Evolutionary conservation across 1,140 invertebrate genomes (phyloP), one percentile per base, ranked within the genome.

Genomic region (Zaprionus kolodkinae): DNA sequence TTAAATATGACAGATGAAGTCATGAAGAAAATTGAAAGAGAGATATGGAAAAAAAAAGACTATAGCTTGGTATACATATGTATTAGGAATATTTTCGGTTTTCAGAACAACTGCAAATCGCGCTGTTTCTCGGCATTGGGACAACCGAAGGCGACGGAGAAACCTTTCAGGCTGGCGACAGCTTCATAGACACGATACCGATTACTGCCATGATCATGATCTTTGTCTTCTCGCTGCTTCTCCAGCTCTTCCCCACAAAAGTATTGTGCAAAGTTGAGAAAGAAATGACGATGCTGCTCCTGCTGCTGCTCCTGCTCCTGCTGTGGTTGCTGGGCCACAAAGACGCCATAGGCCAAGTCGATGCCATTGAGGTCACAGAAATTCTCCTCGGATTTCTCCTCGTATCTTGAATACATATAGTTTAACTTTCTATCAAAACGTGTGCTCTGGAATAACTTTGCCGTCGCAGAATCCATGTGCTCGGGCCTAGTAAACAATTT

Each of bases 191-290:
- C 76, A 10, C 82, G 61, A 15, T 54, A 6, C 0, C 68, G 27
- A 27, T 81, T 81, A 17, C 54, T 33, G 6, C 82, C 82, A 17
- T 86, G 62, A 0, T 21, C 1, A 21, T 21, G 21, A 21, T 33
- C 21, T 0, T 33, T 6, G 11, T 7, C 55, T 0, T 73, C 52
- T 35, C 61, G 6, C 27, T 5, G 17, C 6, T 15, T 54, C 1
- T 76, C 54, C 45, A 59, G 9, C 25, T 5, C 33, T 10, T 35
- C 38, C 6, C 70, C 55, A 45, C 82, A 86, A 38, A 86, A 86
- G 50, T 73, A 83, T 21, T 83, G 79, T 0, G 82, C 82, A 25
- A 79, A 70, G 55, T 83, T 82, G 0, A 73, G 35, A 17, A 87
- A 82, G 72, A 86, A 86, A 2, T 30, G 27, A 0, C 48, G 48